Conservation (phyloP, 2,888 invertebrate species). For the Sesia apiformis region DNA sequence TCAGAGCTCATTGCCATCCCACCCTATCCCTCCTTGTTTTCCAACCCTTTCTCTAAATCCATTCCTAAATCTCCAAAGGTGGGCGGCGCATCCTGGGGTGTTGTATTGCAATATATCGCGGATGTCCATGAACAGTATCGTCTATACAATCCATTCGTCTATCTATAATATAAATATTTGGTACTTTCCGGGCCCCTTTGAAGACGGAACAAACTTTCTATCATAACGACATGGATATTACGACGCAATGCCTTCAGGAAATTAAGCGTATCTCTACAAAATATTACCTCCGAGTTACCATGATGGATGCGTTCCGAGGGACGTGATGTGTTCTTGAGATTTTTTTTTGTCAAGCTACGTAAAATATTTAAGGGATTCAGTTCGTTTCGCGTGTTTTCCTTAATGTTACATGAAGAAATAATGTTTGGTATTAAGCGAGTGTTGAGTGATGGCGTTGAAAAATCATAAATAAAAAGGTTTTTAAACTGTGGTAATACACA, state of each 20-base stretch:
- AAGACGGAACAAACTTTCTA: neutral
- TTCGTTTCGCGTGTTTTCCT: neutral
- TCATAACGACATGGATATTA: neutral
- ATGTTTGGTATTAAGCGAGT: neutral
- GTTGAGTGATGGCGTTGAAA: neutral
- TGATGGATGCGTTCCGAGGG: neutral
- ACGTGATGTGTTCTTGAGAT: neutral
- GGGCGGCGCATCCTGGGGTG: too few species aligned
- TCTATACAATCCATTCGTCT: too few species aligned
- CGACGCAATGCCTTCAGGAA: constrained; percentile 12
- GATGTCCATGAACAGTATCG: too few species aligned
- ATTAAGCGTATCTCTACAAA: constrained; percentile 19
- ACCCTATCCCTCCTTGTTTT: too few species aligned
- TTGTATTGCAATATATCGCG: too few species aligned
- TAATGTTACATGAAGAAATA: neutral
- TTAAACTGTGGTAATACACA: too few species aligned
- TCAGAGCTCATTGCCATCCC: too few species aligned
- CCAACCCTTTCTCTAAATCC: too few species aligned
- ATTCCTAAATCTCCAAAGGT: too few species aligned
- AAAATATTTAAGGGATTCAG: neutral
- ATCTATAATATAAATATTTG: too few species aligned
- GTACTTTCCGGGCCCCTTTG: too few species aligned
- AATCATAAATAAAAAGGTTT: neutral
- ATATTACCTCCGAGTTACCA: constrained; percentile 11
- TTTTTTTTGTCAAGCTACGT: neutral